Percentiles rank a stretch among this genome's conserved stretches.
phyloP scores from a whole-genome alignment of 2,888 invertebrate genomes.

The Celastrina argiolus region DNA sequence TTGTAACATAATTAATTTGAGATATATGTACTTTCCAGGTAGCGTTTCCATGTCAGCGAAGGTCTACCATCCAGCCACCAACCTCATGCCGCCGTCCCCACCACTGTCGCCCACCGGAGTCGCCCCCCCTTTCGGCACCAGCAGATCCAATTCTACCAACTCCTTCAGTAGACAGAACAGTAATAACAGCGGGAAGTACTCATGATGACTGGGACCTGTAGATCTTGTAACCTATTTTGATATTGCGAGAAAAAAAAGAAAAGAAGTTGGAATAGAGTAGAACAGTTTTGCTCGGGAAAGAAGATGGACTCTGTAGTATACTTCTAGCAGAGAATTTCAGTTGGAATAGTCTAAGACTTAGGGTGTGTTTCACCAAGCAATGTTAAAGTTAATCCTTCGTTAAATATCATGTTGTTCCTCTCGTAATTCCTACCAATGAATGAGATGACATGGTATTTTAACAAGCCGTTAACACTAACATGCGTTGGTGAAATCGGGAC shows the following conservation, averaged over 20 bases:
- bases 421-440: too few species aligned
- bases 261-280: background rate
- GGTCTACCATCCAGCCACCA: slow-evolving; percentile 68
- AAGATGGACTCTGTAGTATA: background rate
- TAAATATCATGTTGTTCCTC: too few species aligned
- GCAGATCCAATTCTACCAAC: slow-evolving; percentile 32
- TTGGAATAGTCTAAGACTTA: too few species aligned
- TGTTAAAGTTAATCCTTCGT: too few species aligned
- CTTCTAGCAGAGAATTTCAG: background rate
- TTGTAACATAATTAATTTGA: rapidly evolving
- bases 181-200: slow-evolving; percentile 49
- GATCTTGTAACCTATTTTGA: slow-evolving; percentile 13
- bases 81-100: slow-evolving; percentile 58
- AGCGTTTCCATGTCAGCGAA: slow-evolving; percentile 55
- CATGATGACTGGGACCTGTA: slow-evolving; percentile 32
- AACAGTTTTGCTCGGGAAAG: background rate
- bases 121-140: slow-evolving; percentile 42
- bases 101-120: slow-evolving; percentile 53
- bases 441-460: too few species aligned
- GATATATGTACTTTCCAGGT: slow-evolving; percentile 43
- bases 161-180: slow-evolving; percentile 58
- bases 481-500: too few species aligned
- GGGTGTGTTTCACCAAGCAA: too few species aligned
- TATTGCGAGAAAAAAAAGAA: background rate
- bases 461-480: too few species aligned